Evolutionary conservation across 1,140 invertebrate genomes (phyloP).

Genomic region (Leptinotarsa lineolata): DNA sequence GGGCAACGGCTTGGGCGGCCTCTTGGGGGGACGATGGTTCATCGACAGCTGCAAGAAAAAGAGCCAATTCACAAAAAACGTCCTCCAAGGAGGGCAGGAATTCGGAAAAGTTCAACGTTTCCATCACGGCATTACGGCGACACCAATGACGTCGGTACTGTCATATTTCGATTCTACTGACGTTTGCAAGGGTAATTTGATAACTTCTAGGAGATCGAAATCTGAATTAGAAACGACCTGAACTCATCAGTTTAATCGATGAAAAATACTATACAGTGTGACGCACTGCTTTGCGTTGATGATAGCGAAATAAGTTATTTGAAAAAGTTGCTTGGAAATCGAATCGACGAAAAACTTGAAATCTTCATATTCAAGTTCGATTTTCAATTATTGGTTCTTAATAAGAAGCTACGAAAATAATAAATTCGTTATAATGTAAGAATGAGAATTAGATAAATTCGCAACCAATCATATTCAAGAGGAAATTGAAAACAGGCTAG

Average conservation of each 20-base stretch:
- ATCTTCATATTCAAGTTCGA: no score
- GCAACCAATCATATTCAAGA: no score
- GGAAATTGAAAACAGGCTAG: no score
- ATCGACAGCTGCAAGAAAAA: constrained; percentile 45
- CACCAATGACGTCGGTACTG: not conserved
- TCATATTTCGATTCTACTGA: not conserved
- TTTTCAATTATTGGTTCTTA: no score
- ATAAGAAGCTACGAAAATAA: no score
- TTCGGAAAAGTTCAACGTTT: constrained; percentile 1
- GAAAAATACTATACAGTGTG: not conserved
- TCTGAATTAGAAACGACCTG: not conserved
- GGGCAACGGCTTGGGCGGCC: constrained; percentile 49
- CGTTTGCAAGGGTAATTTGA: not conserved
- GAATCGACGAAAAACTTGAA: no score
- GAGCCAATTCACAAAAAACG: not conserved
- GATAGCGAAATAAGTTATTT: no score
- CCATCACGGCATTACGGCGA: not conserved
- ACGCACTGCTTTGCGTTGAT: not conserved
- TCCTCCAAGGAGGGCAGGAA: constrained; percentile 7
- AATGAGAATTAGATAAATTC: no score
- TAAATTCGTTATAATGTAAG: no score
- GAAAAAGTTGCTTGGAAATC: no score
- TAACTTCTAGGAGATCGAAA: not conserved
- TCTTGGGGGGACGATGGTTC: constrained; percentile 54
- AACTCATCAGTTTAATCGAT: not conserved